A percentile compares a stretch with the other conserved stretches of the same genome.
Evolutionary conservation across 2,888 invertebrate species (phyloP).

Genomic region (Drosophila histrio): DNA sequence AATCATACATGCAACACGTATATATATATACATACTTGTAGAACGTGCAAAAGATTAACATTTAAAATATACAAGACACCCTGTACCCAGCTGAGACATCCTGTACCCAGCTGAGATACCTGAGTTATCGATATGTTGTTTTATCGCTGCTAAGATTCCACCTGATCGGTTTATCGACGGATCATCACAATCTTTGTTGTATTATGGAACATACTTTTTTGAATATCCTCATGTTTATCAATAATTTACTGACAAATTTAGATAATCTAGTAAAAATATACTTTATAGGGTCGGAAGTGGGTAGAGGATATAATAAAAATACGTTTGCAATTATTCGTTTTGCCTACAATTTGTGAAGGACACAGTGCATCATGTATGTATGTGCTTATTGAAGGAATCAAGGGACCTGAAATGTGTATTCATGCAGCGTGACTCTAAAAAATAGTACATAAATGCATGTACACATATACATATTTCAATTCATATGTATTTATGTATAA

Average conservation of each 20-base stretch:
- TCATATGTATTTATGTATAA: background rate
- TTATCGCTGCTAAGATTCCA: no score
- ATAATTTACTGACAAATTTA: background rate
- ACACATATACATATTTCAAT: background rate
- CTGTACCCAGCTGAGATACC: no score
- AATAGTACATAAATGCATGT: background rate
- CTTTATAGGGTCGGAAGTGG: background rate
- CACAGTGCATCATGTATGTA: background rate
- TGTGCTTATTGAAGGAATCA: background rate
- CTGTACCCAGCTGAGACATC: background rate
- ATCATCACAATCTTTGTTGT: no score
- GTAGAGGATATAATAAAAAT: background rate
- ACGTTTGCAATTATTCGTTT: background rate
- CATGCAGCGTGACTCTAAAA: background rate
- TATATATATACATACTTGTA: background rate
- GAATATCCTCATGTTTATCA: background rate
- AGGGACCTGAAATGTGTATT: background rate
- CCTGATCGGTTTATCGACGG: no score
- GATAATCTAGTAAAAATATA: background rate
- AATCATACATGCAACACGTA: constrained; percentile 1
- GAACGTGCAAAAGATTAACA: background rate
- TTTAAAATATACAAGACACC: background rate
- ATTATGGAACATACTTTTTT: background rate
- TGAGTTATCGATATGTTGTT: no score
- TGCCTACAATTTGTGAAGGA: background rate